These are phyloP conservation scores for Leucophenga varia DNA, from an alignment of 1,140 invertebrate genomes.

Conservation along the genomic window DNA sequence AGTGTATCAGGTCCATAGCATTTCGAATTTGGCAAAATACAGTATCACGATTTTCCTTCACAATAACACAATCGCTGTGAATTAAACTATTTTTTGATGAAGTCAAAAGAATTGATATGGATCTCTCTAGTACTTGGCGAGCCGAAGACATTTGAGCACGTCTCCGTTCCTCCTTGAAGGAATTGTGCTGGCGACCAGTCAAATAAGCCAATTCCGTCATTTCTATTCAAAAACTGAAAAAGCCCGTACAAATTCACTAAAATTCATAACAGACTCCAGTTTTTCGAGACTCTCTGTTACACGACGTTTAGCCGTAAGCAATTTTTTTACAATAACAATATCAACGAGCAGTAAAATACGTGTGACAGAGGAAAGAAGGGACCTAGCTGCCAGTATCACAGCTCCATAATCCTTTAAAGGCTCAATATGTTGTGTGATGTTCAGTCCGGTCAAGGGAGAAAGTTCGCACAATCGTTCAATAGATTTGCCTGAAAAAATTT, in stretches of 20 bases:
- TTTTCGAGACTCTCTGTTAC: conserved; percentile 82
- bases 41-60: conserved; percentile 92
- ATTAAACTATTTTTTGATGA: conserved; percentile 93
- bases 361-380: conserved; percentile 92
- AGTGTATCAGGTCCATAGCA: conserved; percentile 96
- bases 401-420: conserved; percentile 66
- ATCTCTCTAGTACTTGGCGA: conserved; percentile 90
- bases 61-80: conserved; percentile 91
- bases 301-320: conserved; percentile 95
- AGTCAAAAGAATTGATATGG: conserved; percentile 96
- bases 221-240: conserved; percentile 96
- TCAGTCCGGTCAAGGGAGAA: conserved; percentile 66
- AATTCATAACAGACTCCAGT: conserved; percentile 92
- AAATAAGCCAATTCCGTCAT: conserved; percentile 98
- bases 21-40: conserved; percentile 97
- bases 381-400: conserved; percentile 88
- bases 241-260: conserved; percentile 97
- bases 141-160: conserved; percentile 95
- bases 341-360: conserved; percentile 97
- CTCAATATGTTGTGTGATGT: conserved; percentile 57
- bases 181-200: conserved; percentile 79
- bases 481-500: conserved; percentile 54
- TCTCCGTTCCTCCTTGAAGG: conserved; percentile 92
- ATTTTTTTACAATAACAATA: conserved; percentile 95
- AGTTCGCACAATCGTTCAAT: conserved; percentile 88